Base-by-base conservation (phyloP, 2,797 vertebrate species). In the Rallus crepitans region DNA sequence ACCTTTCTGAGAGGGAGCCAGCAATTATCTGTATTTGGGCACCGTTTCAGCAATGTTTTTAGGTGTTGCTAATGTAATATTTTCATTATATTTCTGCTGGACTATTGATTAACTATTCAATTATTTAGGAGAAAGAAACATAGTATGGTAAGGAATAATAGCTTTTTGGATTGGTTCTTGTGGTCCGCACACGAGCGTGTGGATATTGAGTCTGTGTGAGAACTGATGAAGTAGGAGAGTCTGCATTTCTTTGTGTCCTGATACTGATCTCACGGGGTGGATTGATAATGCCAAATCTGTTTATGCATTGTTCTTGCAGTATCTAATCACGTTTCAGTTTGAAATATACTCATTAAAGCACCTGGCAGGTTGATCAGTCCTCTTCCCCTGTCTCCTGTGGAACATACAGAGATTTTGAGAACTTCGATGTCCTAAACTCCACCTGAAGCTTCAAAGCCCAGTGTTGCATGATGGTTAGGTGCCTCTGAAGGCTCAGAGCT, bases 1-100 rank as follows among this genome's bases (percentile, higher is more conserved):
- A 96, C 81, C 83, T 89, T 84, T 77, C 78, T 92, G 93, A 90
- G 81, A 94, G 84, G 47, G 57, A 94, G 92, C 90, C 93, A 96
- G 78, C 86, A 78, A 65, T 95, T 92, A 65, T 81, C 78, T 90
- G 81, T 42, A 35, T 73, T 89, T 93, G 83, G 88, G 83, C 94
- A 65, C 37, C 2, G 28, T 31, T 89, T 95, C 86, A 93, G 83
- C 88, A 75, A 15, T 87, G 82, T 56, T 96, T 96, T 94, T 93
- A 92, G 83, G 94, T 94, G 83, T 77, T 94, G 81, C 65, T 89
- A 95, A 83, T 92, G 65, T 72, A 92, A 25, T 93, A 85, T 95
- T 96, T 94, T 92, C 47, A 37, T 92, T 95, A 33, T 87, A 69
- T 89, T 87, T 91, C 65, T 82, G 11, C 75, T 82, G 57, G 39